phyloP scores from a whole-genome alignment of 2,113 vertebrate species.

The Grammomys surdaster region DNA sequence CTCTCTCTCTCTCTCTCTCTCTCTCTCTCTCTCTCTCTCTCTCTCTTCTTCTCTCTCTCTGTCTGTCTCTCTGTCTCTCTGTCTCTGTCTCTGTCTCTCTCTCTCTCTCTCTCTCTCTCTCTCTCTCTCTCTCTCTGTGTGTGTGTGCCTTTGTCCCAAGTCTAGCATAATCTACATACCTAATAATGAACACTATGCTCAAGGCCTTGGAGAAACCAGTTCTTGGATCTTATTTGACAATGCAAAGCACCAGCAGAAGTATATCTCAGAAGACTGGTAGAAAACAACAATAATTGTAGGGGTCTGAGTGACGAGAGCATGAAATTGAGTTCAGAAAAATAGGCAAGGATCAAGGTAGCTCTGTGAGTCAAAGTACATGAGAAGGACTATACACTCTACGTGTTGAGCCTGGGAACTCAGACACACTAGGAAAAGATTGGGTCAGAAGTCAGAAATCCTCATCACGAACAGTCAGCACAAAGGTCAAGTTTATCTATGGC shows the following conservation, averaged over 20 bases:
- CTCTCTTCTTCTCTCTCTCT: no score
- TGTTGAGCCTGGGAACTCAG: background rate
- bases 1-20: no score
- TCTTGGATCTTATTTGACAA: slow-evolving; percentile 25
- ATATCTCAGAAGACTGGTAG: background rate
- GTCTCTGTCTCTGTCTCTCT: no score
- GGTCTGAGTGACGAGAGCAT: background rate
- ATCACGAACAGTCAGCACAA: background rate
- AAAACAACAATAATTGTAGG: background rate
- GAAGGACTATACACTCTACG: background rate
- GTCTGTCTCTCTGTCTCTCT: no score
- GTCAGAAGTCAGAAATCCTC: slow-evolving; percentile 11
- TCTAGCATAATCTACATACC: no score
- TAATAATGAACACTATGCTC: background rate
- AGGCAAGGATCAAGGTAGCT: background rate
- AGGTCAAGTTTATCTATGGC: background rate
- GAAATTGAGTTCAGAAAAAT: slow-evolving; percentile 9
- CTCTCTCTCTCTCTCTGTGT: no score
- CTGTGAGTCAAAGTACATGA: background rate
- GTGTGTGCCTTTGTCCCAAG: no score
- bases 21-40: no score
- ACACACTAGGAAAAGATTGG: background rate
- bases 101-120: no score
- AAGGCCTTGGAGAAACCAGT: background rate
- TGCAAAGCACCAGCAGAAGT: background rate